Conservation (phyloP, 2,888 invertebrate genomes). For the Ichneumon xanthorius region DNA sequence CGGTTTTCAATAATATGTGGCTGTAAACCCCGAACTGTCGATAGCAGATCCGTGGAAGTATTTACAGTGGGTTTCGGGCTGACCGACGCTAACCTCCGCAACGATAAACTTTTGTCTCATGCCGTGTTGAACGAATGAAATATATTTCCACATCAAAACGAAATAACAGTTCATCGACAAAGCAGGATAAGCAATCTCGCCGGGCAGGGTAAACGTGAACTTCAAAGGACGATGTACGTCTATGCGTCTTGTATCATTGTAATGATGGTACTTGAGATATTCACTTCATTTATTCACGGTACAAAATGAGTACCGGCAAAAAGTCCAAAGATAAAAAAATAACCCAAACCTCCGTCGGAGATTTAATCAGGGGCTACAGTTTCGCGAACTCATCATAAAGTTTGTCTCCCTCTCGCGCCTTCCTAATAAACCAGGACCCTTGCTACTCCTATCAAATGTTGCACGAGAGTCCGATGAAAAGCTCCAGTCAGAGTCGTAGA, state of each 20-base stretch:
- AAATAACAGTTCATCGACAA: not conserved
- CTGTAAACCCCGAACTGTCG: not conserved
- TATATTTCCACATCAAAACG: not conserved
- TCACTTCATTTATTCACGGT: not conserved
- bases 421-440: not conserved
- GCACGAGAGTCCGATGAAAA: not conserved
- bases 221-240: not conserved
- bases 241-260: not conserved
- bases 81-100: not conserved
- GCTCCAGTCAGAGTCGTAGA: not conserved
- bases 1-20: not conserved
- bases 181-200: not conserved
- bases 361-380: constrained; percentile 3
- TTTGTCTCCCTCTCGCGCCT: not conserved
- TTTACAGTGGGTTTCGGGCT: constrained; percentile 2
- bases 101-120: constrained; percentile 3
- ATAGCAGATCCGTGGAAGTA: constrained; percentile 1
- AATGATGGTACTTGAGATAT: not conserved
- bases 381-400: not conserved
- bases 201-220: not conserved
- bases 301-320: not conserved
- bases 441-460: not conserved
- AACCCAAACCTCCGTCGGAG: not conserved
- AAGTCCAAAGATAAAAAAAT: constrained; percentile 6
- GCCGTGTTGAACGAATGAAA: not conserved